Evolutionary conservation across 2,113 vertebrate species (phyloP), one percentile per base, ranked within the genome.

Genomic region (Nannobrachium achirus): DNA sequence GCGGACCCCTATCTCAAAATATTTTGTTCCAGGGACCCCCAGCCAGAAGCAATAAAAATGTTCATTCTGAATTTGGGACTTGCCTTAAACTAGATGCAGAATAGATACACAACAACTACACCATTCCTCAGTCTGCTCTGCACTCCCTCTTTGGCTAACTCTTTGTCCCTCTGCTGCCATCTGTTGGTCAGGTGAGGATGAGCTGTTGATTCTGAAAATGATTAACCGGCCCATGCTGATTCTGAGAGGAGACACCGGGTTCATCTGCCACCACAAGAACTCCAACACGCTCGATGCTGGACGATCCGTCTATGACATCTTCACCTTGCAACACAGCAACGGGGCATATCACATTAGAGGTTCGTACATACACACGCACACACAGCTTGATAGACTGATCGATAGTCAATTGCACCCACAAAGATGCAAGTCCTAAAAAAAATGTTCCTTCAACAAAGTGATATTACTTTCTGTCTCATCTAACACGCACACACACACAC

Each of bases 171-270:
- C 9, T 33, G 25, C 25, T 33, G 25, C 25, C 25, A 16, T 16
- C 18, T 8, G 6, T 53, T 38, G 7, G 0, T 1, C 89, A 99
- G 97, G 96, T 11, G 93, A 95, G 73, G 96, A 96, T 0, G 97
- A 98, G 68, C 91, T 95, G 79, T 94, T 99, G 72, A 84, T 86
- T n/a, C 86, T 98, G 73, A 98, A 97, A 84, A 92, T 98, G 44
- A 96, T 97, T 84, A 99, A 99, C 88, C 90, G 97, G 44, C 97
- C 97, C 15, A 94, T 97, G 77, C 80, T 98, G 87, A 97, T 98
- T 83, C 93, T 99, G 58, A 93, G 96, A 0, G 96, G 97, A 1
- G 91, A 93, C 71, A 95, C 97, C 2, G 97, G 97, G 51, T 99
- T 97, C 15, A 93, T 99, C 69, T 95, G 97, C 80, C 93, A 93